Evolutionary conservation across 2,888 invertebrate genomes (phyloP).

Genomic region (Creontiades dilutus): DNA sequence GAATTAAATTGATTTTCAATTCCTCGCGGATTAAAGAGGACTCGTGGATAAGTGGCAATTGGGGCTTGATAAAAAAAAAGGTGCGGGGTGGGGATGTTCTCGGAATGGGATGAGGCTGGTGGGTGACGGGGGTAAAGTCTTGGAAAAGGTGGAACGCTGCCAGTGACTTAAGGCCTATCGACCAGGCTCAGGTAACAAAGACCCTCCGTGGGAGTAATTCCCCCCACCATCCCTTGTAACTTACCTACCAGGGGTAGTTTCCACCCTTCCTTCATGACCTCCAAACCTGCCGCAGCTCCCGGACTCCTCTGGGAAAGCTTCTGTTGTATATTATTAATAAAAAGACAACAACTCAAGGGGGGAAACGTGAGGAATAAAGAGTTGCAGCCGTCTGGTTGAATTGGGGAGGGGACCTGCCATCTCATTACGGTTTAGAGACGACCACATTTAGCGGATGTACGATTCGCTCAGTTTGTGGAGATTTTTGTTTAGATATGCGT

Average conservation of each 20-base stretch:
- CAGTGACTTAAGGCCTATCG: slow-evolving; percentile 72
- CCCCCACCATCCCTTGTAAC: slow-evolving; percentile 13
- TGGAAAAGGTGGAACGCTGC: slow-evolving; percentile 66
- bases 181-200: slow-evolving; percentile 71
- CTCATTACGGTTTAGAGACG: not conserved
- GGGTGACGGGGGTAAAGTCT: slow-evolving; percentile 9
- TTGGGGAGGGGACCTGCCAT: not conserved
- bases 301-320: slow-evolving; percentile 3
- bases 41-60: slow-evolving; percentile 46
- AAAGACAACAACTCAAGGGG: not conserved
- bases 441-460: too few relatives aligned
- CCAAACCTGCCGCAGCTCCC: not conserved
- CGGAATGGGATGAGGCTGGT: not conserved
- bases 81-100: not conserved
- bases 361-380: not conserved
- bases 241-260: slow-evolving; percentile 20
- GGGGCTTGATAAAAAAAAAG: not conserved
- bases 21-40: slow-evolving; percentile 11
- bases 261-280: not conserved
- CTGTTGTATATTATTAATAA: slow-evolving; percentile 14
- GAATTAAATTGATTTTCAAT: slow-evolving; percentile 66
- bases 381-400: not conserved
- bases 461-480: too few relatives aligned
- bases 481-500: too few relatives aligned
- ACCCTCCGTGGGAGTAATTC: slow-evolving; percentile 53